These are phyloP conservation scores for Phenganax stokvisi DNA, from an alignment of 92 coral and sea anemone species.

Conservation along the genomic window DNA sequence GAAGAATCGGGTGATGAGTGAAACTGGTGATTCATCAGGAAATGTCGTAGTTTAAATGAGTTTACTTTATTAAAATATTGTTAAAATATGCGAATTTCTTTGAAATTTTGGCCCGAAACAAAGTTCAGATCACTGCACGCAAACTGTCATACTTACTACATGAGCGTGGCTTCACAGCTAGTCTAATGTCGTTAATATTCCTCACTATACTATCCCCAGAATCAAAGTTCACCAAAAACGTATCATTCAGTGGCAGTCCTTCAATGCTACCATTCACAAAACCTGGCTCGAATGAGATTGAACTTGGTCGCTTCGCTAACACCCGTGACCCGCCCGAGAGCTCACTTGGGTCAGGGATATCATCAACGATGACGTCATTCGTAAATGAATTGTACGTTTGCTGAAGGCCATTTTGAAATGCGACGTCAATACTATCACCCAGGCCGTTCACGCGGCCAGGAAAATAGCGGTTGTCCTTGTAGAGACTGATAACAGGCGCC, in stretches of 20 bases:
- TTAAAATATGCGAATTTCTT: too few species aligned
- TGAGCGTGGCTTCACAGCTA: conserved; percentile 24
- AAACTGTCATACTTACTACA: conserved; percentile 19
- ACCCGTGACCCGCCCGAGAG: conserved; percentile 34
- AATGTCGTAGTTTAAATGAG: too few species aligned
- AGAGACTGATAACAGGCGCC: conserved; percentile 29
- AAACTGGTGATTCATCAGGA: too few species aligned
- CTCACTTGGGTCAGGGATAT: conserved; percentile 23
- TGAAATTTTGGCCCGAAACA: background rate
- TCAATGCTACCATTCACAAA: conserved; percentile 33
- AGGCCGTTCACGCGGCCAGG: conserved; percentile 33
- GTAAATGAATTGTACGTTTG: conserved; percentile 20
- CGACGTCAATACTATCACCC: conserved; percentile 34
- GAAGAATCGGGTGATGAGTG: background rate
- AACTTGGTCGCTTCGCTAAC: conserved; percentile 30
- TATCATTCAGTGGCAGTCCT: conserved; percentile 24
- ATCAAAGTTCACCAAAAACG: conserved; percentile 27
- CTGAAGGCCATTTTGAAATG: conserved; percentile 32
- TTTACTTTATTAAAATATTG: too few species aligned
- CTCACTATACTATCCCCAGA: conserved; percentile 26
- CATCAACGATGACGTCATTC: conserved; percentile 39
- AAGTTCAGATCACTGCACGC: background rate
- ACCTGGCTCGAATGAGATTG: conserved; percentile 36
- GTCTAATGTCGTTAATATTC: conserved; percentile 27
- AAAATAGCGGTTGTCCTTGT: conserved; percentile 27